Base-by-base conservation (phyloP, 2,888 invertebrate species). In the Oscheius myriophilus region DNA sequence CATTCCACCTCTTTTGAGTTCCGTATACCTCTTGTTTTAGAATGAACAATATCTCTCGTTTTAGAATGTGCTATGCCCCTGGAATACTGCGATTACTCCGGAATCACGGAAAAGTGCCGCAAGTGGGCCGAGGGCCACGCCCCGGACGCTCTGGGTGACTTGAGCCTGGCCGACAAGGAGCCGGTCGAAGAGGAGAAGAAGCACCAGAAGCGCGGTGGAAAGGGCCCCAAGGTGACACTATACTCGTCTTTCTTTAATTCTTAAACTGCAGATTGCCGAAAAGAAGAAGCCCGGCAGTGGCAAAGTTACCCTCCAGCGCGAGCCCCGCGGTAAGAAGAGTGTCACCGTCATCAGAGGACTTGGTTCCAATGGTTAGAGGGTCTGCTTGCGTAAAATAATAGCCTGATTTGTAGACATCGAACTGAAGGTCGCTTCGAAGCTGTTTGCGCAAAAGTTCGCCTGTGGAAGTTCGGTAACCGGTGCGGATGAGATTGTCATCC, bases 401-500 rank as follows among this genome's bases (percentile, higher is more conserved):
- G 42, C 2, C 25, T 58, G 2, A 23, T 51, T 80, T 84, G 43
- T 89, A 95, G 96, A 94, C 88, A 95, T 98, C 88, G 97, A 98
- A 88, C 89, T 97, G 71, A 98, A 98, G 89, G 94, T 94, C 75
- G 98, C 97, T 65, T 93, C 96, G 41, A 98, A 98, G 88, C 95
- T 93, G 87, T 97, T 98, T 89, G 95, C 96, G 49, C 93, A 93
- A 68, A 94, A 93, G 88, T 98, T 98, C 90, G 96, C 97, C 6
- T 98, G 97, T 89, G 97, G 97, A n/a, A 95, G 96, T 9, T 97
- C 97, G 12, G 96, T 98, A 0, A 96, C 96, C 41, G 83, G 78
- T 12, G 95, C 96, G 80, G 97, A 98, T 90, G 98, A 98, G 89
- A 97, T 98, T 87, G 97, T 98, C 54, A 96, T 98, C 87, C 97